These are phyloP conservation scores for Labia minor DNA, from an alignment of 2,888 invertebrate genomes.

Conservation along the genomic window DNA sequence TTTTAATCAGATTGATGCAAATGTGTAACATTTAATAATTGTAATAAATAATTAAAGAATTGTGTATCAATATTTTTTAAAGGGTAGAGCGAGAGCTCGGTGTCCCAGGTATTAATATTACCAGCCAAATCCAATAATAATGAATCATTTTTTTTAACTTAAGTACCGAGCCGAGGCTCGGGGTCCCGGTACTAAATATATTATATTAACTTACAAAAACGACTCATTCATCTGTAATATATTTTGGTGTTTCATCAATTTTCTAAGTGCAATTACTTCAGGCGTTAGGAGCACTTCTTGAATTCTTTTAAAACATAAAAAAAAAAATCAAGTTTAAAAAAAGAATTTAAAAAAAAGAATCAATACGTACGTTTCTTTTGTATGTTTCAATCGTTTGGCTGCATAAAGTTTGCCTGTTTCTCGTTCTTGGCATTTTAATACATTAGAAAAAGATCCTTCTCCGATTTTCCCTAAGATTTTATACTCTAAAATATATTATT, in stretches of 20 bases:
- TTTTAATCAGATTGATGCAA: too few relatives aligned
- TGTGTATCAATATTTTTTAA: too few relatives aligned
- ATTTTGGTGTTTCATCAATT: slow-evolving; percentile 49
- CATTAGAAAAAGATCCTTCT: slow-evolving; percentile 59
- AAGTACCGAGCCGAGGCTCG: too few relatives aligned
- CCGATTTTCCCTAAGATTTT: slow-evolving; percentile 53
- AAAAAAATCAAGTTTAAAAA: slow-evolving; percentile 18
- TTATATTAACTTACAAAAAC: slow-evolving; percentile 44
- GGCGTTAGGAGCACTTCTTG: slow-evolving; percentile 42
- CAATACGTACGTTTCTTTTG: slow-evolving; percentile 43
- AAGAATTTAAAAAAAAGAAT: slow-evolving; percentile 18
- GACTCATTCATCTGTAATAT: slow-evolving; percentile 51
- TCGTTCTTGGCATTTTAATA: slow-evolving; percentile 51
- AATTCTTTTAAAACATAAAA: slow-evolving; percentile 37
- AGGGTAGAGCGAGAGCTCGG: too few relatives aligned
- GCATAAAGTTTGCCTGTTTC: slow-evolving; percentile 45
- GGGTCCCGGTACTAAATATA: too few relatives aligned
- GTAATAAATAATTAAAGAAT: too few relatives aligned
- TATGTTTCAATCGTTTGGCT: slow-evolving; percentile 51
- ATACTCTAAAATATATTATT: slow-evolving; percentile 41
- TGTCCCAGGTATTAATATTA: too few relatives aligned
- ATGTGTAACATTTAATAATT: too few relatives aligned
- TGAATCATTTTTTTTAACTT: too few relatives aligned
- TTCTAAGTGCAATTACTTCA: slow-evolving; percentile 50
- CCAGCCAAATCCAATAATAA: too few relatives aligned